These are phyloP conservation scores for Tauraco hartlaubi DNA, from an alignment of 2,797 vertebrate species.

Conservation along the genomic window DNA sequence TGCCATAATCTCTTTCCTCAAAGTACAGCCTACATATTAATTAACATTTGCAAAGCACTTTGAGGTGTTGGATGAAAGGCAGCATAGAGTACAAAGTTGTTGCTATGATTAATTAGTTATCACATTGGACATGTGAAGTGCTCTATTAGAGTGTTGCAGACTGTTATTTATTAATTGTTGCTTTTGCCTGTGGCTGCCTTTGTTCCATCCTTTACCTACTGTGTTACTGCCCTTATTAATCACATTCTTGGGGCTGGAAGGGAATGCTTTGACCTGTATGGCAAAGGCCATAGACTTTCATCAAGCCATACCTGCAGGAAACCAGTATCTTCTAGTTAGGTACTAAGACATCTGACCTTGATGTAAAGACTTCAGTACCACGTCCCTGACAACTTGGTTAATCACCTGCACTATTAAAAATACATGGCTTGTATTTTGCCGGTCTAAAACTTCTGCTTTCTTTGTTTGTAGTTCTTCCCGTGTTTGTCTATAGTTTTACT, in stretches of 20 bases:
- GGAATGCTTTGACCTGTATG: not conserved
- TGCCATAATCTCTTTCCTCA: conserved; percentile 37
- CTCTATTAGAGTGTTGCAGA: conserved; percentile 23
- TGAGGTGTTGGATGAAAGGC: conserved; percentile 59
- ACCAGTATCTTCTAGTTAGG: not conserved
- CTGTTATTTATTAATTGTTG: conserved; percentile 63
- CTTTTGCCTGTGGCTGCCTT: conserved; percentile 22
- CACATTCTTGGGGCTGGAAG: not conserved
- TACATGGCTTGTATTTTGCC: not conserved
- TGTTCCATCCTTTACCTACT: not conserved
- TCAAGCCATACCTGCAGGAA: conserved; percentile 1
- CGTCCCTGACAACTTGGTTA: not conserved
- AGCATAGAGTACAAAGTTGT: not conserved
- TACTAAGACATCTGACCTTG: not conserved
- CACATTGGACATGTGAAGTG: conserved; percentile 1
- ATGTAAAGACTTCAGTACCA: not conserved
- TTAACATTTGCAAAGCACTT: conserved; percentile 55
- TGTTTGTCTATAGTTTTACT: not conserved
- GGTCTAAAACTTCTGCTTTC: not conserved
- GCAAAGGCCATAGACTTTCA: not conserved
- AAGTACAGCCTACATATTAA: conserved; percentile 39
- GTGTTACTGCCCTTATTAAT: conserved; percentile 1
- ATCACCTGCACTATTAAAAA: not conserved
- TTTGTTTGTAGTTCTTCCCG: not conserved
- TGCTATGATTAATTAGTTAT: conserved; percentile 65